Evolutionary conservation across 1,140 invertebrate species (phyloP), one percentile per base, ranked within the genome.

Genomic region (Portunus trituberculatus): DNA sequence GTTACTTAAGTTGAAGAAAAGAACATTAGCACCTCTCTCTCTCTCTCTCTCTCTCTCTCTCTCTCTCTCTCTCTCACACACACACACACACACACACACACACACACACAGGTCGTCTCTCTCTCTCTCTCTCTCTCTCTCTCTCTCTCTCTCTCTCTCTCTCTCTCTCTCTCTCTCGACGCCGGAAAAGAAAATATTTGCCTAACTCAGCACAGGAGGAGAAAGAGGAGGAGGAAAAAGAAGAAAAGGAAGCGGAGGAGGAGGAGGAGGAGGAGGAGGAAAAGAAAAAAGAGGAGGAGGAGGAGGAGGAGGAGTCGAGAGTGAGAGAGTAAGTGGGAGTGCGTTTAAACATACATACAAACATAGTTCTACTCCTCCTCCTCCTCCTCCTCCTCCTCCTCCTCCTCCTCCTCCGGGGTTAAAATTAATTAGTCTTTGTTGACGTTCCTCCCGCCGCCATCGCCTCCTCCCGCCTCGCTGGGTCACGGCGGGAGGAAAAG

Each of bases 361-460:
- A 12, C 20, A 12, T 59, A 12, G 10, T n/a, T 25, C 67, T 76
- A 8, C 67, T 76, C 67, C 67, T 76, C 67, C 67, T 76, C 67
- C 67, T 76, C 67, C n/a, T 76, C 67, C 67, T 76, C 67, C 67
- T 76, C 67, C 67, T 76, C 67, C 67, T 76, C 67, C 67, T 76
- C 67, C 67, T 76, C 67, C 67, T 76, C n/a, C 67, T 76, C n/a
- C 59, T 20, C 6, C n/a, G 67, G 67, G 67, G 67, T 76, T 76
- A 76, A 76, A 76, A 76, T 76, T 76, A 76, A 76, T 76, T 76
- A 12, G 67, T 20, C 67, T 76, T 76, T 76, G 67, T 76, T 76
- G 67, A 76, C 67, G 16, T n/a, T 76, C 67, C 20, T 76, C 67
- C 12, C 4, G 20, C n/a, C 67, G 6, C 25, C 67, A 76, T 76